Conservation (phyloP, 2,888 invertebrate species). For the Oeneis ivallda region DNA sequence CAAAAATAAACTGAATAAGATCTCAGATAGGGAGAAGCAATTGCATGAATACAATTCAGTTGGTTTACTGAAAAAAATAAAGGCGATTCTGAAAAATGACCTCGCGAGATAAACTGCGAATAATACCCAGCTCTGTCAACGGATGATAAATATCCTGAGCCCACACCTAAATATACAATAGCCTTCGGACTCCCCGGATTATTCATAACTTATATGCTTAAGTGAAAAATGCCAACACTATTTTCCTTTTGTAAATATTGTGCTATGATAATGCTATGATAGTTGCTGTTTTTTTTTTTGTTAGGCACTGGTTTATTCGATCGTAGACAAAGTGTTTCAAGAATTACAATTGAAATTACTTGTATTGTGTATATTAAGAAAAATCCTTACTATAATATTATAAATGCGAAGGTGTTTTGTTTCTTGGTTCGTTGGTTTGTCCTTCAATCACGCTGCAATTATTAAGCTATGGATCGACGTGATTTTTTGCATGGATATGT, state of each 20-base stretch:
- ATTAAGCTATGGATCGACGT: too few species aligned
- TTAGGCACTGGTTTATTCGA: too few species aligned
- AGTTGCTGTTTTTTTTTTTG: background rate
- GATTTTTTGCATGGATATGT: too few species aligned
- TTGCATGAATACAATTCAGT: constrained; percentile 25
- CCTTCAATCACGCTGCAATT: too few species aligned
- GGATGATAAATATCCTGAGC: constrained; percentile 29
- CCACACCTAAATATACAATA: background rate
- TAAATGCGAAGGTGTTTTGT: too few species aligned
- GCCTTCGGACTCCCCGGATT: background rate
- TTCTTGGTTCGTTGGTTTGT: too few species aligned
- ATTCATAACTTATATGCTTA: constrained; percentile 3
- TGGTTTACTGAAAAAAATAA: constrained; percentile 28
- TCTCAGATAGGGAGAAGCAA: background rate
- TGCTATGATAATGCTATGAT: background rate
- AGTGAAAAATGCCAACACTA: background rate
- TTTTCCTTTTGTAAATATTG: background rate
- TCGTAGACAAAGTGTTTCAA: too few species aligned
- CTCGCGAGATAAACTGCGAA: constrained; percentile 33
- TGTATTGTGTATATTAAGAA: too few species aligned
- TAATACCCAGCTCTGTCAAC: constrained; percentile 32
- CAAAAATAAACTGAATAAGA: background rate
- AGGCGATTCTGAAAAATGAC: constrained; percentile 43
- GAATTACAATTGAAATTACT: too few species aligned
- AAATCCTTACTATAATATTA: too few species aligned